Base-by-base conservation (phyloP, 2,113 vertebrate species). In the Elephantulus edwardii region DNA sequence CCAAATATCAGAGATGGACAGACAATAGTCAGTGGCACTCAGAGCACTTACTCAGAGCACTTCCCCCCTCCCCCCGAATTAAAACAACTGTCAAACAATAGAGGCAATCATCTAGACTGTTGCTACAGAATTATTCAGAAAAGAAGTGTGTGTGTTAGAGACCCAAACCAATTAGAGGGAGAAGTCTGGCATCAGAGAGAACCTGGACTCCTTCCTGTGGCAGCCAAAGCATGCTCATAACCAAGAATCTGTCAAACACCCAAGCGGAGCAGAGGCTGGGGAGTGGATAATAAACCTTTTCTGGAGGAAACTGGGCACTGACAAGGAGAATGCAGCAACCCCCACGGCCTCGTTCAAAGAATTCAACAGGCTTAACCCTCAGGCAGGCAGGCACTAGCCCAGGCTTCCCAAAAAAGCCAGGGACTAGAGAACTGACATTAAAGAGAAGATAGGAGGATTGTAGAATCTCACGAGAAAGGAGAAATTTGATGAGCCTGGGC, bases 201-300 rank as follows among this genome's bases (percentile, higher is more conserved):
- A 93, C 26, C 75, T 92, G 92, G 93, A 94, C 90, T 93, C 64
- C 84, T 95, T 96, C 83, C 87, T 72, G 52, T 10, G 44, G 83
- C 77, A 85, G 92, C 87, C 91, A 56, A 58, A 35, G 94, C 46
- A 16, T 94, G 84, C 76, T 91, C 95, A 93, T 95, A 93, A 95
- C 68, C 80, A 88, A 95, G 82, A 88, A 93, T 70, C 82, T 93
- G 86, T 97, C 95, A 95, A 96, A 95, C 52, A 68, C 74, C 66
- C 88, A 92, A 50, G 48, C 66, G 70, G 87, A 81, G 74, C 60
- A 76, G 64, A 96, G 95, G 93, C 95, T 88, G 48, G 93, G 95
- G 95, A 95, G 84, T 72, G 44, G 70, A 80, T 93, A 88, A 95
- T 92, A 94, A 91, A 89, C 94, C 72, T 96, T 95, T 84, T 85